Percentiles rank a stretch among this genome's conserved stretches.
Evolutionary conservation across 2,113 vertebrate genomes (phyloP).

Genomic region (Chinchilla lanigera): DNA sequence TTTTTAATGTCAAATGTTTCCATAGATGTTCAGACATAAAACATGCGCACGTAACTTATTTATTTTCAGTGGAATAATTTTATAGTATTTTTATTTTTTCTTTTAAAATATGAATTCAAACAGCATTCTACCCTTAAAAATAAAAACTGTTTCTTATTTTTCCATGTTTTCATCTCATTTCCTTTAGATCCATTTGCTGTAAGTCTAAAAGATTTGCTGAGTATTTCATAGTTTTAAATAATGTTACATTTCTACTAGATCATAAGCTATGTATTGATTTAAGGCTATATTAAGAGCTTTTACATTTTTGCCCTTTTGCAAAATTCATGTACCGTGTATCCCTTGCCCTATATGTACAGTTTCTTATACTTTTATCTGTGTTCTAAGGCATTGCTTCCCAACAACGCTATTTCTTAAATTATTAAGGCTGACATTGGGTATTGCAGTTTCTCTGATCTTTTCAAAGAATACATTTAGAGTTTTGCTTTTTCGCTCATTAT

Average conservation of each 20-base stretch:
- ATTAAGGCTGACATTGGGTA: neutral
- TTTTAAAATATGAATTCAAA: neutral
- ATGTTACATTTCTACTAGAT: neutral
- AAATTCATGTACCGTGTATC: neutral
- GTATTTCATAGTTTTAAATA: neutral
- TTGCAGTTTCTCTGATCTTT: slow-evolving; percentile 1
- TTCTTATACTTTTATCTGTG: neutral
- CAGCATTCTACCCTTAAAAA: neutral
- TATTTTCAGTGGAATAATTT: neutral
- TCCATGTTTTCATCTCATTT: neutral
- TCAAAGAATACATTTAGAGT: neutral
- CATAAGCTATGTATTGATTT: neutral
- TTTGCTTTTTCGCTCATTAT: neutral
- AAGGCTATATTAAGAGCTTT: neutral
- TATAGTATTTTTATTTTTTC: neutral
- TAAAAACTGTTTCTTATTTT: neutral
- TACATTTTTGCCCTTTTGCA: neutral
- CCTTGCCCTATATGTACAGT: neutral
- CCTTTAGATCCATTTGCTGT: neutral
- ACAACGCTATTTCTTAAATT: neutral
- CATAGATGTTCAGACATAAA: slow-evolving; percentile 29
- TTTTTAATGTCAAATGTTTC: neutral
- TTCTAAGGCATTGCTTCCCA: neutral
- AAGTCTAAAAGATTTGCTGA: neutral
- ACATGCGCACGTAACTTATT: neutral